These are phyloP conservation scores for Harpagus bidentatus DNA, from an alignment of 2,113 vertebrate species.

Conservation along the genomic window DNA sequence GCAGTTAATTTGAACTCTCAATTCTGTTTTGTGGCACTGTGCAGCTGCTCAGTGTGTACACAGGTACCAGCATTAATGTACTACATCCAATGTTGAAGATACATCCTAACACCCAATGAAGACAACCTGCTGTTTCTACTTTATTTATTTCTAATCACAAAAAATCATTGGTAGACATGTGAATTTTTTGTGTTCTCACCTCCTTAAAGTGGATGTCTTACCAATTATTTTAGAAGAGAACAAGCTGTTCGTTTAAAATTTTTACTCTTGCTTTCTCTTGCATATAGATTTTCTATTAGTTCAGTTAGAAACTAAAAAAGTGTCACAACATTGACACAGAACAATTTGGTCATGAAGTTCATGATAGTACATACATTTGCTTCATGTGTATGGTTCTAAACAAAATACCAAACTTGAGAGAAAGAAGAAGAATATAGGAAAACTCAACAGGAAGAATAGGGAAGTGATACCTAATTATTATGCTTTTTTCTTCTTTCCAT, in stretches of 20 bases:
- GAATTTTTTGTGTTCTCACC: not conserved
- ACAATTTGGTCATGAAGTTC: not conserved
- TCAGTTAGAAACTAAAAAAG: not conserved
- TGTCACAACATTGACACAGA: not conserved
- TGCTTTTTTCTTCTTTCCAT: not conserved
- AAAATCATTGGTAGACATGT: not conserved
- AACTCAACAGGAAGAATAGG: not conserved
- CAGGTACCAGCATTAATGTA: not conserved
- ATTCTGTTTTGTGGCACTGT: not conserved
- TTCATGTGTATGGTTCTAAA: not conserved
- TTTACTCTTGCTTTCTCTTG: not conserved
- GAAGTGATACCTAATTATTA: not conserved
- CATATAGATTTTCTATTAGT: not conserved
- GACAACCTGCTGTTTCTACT: not conserved
- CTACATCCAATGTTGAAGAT: not conserved
- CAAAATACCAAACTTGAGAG: not conserved
- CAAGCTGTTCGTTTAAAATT: not conserved
- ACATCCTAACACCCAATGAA: not conserved
- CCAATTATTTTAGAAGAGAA: not conserved
- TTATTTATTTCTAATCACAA: not conserved
- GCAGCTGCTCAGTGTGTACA: not conserved
- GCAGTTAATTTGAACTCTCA: not conserved
- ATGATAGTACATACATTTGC: not conserved
- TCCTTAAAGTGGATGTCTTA: not conserved
- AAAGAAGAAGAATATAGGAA: not conserved